These are phyloP conservation scores for Characodon lateralis DNA, from an alignment of 2,797 vertebrate genomes.

Conservation along the genomic window DNA sequence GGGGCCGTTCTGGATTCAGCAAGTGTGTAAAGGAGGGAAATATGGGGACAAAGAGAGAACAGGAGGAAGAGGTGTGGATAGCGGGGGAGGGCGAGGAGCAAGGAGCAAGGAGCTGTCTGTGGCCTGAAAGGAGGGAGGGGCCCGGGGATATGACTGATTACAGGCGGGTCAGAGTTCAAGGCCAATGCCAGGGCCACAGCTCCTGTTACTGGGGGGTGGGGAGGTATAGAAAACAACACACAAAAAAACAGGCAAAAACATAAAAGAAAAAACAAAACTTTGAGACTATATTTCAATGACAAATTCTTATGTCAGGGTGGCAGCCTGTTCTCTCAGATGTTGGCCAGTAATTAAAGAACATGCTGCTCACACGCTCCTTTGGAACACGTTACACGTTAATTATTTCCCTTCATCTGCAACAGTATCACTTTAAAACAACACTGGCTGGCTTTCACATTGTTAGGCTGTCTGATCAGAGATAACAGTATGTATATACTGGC, in stretches of 20 bases:
- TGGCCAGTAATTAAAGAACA: conserved; percentile 48
- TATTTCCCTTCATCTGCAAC: conserved; percentile 12
- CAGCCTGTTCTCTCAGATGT: conserved; percentile 45
- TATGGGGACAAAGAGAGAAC: conserved; percentile 61
- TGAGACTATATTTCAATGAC: conserved; percentile 44
- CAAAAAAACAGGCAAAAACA: conserved; percentile 24
- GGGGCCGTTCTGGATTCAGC: conserved; percentile 71
- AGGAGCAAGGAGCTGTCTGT: conserved; percentile 80
- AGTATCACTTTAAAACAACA: conserved; percentile 25
- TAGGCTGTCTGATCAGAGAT: conserved; percentile 31
- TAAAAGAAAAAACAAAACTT: conserved; percentile 38
- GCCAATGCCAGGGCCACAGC: conserved; percentile 71
- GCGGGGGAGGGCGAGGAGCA: conserved; percentile 39
- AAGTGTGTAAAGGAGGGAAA: conserved; percentile 45
- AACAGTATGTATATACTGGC: conserved; percentile 27
- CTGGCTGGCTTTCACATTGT: conserved; percentile 14
- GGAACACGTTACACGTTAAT: conserved; percentile 2
- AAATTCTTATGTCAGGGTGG: conserved; percentile 55
- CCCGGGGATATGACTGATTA: conserved; percentile 87
- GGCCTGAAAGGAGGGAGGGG: conserved; percentile 74
- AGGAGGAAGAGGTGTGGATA: conserved; percentile 56
- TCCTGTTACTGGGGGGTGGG: conserved; percentile 59
- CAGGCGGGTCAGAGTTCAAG: conserved; percentile 81
- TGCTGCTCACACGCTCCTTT: neutral
- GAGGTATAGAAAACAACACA: conserved; percentile 57